Percentiles rank a stretch among this genome's conserved stretches.
phyloP scores from a whole-genome alignment of 2,797 vertebrate genomes.

The Sebastes aleutianus region DNA sequence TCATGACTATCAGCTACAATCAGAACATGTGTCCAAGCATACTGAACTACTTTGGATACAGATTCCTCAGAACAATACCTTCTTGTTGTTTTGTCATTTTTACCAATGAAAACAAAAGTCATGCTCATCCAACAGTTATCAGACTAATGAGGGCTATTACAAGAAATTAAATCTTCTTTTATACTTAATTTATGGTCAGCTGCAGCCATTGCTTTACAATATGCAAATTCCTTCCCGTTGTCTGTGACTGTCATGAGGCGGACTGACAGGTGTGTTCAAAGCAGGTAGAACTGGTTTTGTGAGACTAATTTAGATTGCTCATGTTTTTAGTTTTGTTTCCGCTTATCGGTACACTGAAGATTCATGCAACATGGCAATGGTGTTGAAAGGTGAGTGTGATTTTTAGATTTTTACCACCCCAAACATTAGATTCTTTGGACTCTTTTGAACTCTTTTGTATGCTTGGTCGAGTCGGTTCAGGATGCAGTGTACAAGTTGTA shows the following conservation, averaged over 20 bases:
- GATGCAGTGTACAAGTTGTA: neutral
- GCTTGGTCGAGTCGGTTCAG: neutral
- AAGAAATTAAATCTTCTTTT: neutral
- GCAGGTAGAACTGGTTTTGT: slow-evolving; percentile 28
- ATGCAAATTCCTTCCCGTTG: neutral
- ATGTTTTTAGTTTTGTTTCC: neutral
- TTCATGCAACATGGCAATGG: neutral
- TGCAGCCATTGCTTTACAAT: neutral
- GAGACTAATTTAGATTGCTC: neutral
- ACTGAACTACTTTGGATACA: neutral
- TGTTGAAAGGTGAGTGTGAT: slow-evolving; percentile 9
- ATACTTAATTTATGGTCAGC: neutral
- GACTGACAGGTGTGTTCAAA: neutral
- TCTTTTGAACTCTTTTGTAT: neutral
- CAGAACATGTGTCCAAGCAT: neutral
- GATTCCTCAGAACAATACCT: neutral
- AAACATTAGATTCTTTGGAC: neutral
- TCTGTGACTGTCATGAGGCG: neutral
- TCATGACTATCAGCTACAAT: neutral
- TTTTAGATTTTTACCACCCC: neutral
- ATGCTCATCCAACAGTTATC: neutral
- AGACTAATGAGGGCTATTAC: neutral
- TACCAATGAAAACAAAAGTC: neutral
- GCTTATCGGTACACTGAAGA: neutral
- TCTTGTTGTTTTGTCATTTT: neutral